phyloP scores from a whole-genome alignment of 2,797 vertebrate genomes.

The Oreochromis grahami region DNA sequence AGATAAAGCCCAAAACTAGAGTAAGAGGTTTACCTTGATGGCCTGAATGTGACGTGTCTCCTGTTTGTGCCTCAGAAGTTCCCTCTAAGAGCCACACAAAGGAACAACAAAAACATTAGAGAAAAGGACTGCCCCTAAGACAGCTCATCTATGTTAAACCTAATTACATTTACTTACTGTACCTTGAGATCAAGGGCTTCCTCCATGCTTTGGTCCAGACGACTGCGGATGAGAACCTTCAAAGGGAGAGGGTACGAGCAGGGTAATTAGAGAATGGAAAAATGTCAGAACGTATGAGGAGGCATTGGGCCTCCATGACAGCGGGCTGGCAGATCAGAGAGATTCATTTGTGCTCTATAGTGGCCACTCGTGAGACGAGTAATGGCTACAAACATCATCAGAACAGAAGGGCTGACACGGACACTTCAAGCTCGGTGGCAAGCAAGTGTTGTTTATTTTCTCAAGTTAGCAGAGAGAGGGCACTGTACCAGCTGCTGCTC shows the following conservation, averaged over 20 bases:
- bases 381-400: slow-evolving; percentile 38
- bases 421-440: slow-evolving; percentile 29
- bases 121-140: background rate
- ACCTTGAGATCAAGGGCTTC: slow-evolving; percentile 97
- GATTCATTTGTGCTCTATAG: slow-evolving; percentile 39
- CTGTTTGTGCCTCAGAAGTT: slow-evolving; percentile 93
- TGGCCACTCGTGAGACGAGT: slow-evolving; percentile 17
- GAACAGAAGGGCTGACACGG: slow-evolving; percentile 42
- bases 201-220: slow-evolving; percentile 94
- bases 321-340: slow-evolving; percentile 51
- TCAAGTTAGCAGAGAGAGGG: slow-evolving; percentile 30
- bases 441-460: slow-evolving; percentile 36
- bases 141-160: slow-evolving; percentile 36
- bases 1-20: background rate
- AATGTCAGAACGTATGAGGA: slow-evolving; percentile 44
- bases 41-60: slow-evolving; percentile 94
- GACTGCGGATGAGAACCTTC: slow-evolving; percentile 92
- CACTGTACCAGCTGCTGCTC: slow-evolving; percentile 92
- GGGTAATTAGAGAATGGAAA: slow-evolving; percentile 52
- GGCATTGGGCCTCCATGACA: slow-evolving; percentile 26
- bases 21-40: slow-evolving; percentile 86
- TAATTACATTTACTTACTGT: slow-evolving; percentile 55
- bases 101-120: slow-evolving; percentile 15
- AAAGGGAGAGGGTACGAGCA: slow-evolving; percentile 39
- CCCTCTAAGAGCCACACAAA: slow-evolving; percentile 79